Percentiles rank a stretch among this genome's conserved stretches.
Conservation (phyloP, 2,888 invertebrate species). For the Drosophila affinis region DNA sequence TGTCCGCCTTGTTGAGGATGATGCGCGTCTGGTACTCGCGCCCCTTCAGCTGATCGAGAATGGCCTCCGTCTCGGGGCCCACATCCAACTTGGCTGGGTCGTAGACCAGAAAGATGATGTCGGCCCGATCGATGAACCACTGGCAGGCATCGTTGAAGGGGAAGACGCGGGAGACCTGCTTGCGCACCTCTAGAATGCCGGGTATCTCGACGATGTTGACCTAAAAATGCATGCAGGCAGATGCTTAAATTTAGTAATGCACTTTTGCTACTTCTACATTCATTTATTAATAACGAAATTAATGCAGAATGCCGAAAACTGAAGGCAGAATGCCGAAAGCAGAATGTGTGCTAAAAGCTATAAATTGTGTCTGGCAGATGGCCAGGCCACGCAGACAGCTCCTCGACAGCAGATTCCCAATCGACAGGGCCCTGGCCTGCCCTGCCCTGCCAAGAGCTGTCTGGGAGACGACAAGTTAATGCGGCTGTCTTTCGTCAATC, state of each 20-base stretch:
- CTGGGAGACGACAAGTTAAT: slow-evolving; percentile 65
- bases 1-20: slow-evolving; percentile 96
- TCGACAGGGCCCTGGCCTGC: slow-evolving; percentile 43
- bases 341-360: slow-evolving; percentile 54
- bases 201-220: slow-evolving; percentile 98
- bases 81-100: slow-evolving; percentile 98
- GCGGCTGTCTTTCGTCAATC: slow-evolving; percentile 28
- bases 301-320: slow-evolving; percentile 31
- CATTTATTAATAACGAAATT: slow-evolving; percentile 68
- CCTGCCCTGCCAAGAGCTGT: slow-evolving; percentile 37
- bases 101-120: slow-evolving; percentile 97
- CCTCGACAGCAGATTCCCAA: slow-evolving; percentile 65
- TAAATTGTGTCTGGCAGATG: slow-evolving; percentile 59
- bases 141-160: slow-evolving; percentile 98
- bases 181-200: slow-evolving; percentile 96
- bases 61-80: slow-evolving; percentile 96
- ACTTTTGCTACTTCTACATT: slow-evolving; percentile 50
- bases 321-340: neutral
- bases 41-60: slow-evolving; percentile 96
- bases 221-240: slow-evolving; percentile 84
- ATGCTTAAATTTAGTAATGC: slow-evolving; percentile 61
- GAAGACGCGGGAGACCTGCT: slow-evolving; percentile 95
- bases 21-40: slow-evolving; percentile 96
- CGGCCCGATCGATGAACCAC: slow-evolving; percentile 98
- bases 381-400: slow-evolving; percentile 47